Conservation (phyloP, 1,140 invertebrate species). For the Bombyx mandarina region DNA sequence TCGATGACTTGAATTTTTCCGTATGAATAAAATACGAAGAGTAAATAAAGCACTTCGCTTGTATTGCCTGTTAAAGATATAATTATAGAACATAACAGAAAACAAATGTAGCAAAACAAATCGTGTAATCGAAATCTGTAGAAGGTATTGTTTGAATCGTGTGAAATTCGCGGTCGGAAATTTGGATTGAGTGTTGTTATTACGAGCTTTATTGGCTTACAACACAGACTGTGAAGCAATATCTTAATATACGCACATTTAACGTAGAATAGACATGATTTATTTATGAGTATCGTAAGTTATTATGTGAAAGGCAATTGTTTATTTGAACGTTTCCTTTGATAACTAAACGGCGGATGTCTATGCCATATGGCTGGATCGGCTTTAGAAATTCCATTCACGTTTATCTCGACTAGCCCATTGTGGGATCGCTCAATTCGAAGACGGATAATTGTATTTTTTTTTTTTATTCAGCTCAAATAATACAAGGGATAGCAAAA, state of each 20-base stretch:
- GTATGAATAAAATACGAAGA: too few relatives aligned
- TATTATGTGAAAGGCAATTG: too few relatives aligned
- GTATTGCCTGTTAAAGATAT: too few relatives aligned
- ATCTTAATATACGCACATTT: conserved; percentile 13
- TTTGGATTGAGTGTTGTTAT: conserved; percentile 26
- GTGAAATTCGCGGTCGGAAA: conserved; percentile 30
- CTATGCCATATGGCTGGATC: conserved; percentile 6
- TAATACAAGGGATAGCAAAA: too few relatives aligned
- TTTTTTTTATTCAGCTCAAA: too few relatives aligned
- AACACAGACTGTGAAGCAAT: conserved; percentile 18
- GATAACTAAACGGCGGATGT: conserved; percentile 5
- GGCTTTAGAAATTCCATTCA: conserved; percentile 5
- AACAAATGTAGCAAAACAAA: too few relatives aligned
- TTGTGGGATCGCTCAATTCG: too few relatives aligned
- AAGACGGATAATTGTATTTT: too few relatives aligned
- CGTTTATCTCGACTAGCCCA: not conserved
- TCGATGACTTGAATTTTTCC: too few relatives aligned
- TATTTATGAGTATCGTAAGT: too few relatives aligned
- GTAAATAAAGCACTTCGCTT: too few relatives aligned
- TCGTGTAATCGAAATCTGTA: conserved; percentile 21
- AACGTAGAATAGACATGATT: not conserved
- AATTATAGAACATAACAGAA: too few relatives aligned
- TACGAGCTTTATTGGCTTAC: conserved; percentile 24
- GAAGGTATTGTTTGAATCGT: conserved; percentile 37
- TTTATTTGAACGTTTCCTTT: not conserved